Evolutionary conservation across 2,888 invertebrate species (phyloP), one percentile per base, ranked within the genome.

Genomic region (Drosophila hamatofila): DNA sequence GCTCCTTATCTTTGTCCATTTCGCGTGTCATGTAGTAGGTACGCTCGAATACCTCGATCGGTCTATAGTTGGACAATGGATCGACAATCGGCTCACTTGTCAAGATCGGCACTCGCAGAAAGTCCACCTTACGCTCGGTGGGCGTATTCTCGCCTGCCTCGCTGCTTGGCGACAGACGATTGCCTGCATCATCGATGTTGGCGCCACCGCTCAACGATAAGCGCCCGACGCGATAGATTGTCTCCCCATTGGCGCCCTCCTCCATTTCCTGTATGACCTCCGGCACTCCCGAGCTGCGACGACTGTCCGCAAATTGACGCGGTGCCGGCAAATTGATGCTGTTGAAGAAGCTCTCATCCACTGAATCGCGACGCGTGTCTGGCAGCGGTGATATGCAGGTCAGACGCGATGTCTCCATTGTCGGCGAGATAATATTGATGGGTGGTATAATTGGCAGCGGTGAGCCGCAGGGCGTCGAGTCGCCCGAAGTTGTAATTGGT

Each of bases 281-380:
- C 18, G 92, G 92, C 8, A 93, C 92, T 5, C 93, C 95, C 18
- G 94, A 94, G 12, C 96, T 95, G 16, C 96, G 94, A 44, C 96
- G 94, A 75, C 96, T 96, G 75, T 97, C 97, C 3, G 97, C 97
- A 92, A 97, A 97, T 83, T 96, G 96, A 35, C 95, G 95, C 9
- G 97, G 97, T 49, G 95, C 96, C 1, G 97, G 97, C 74, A 97
- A 93, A 69, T 83, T 93, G 21, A 93, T 89, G 46, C 90, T 80
- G 79, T 91, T 90, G 58, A 93, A 92, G 72, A 93, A 93, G 64
- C 94, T 95, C 48, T 95, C 95, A 55, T 94, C 93, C 70, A 94
- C 93, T 6, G 95, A 95, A 82, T 95, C 95, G 59, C 95, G 93
- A 64, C 92, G 83, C 1, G 88, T 92, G 87, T 95, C 95, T 11